Conservation (phyloP, 2,888 invertebrate species). For the Bombylius major region DNA sequence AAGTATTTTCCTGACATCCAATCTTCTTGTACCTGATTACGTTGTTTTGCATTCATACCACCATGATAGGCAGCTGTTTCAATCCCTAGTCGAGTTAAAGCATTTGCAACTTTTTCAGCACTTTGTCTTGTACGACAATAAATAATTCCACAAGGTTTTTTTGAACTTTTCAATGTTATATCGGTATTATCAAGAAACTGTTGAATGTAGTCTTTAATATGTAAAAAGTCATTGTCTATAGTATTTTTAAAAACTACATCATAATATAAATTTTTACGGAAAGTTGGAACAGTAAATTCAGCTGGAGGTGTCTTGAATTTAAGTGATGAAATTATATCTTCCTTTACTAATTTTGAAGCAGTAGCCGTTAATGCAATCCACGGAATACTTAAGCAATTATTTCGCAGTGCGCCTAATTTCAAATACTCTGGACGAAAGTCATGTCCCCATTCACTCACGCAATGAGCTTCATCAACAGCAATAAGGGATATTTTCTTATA, state of each 20-base stretch:
- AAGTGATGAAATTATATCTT: conserved; percentile 69
- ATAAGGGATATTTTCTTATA: conserved; percentile 74
- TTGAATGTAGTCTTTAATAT: conserved; percentile 62
- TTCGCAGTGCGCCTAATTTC: conserved; percentile 61
- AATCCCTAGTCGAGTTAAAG: conserved; percentile 60
- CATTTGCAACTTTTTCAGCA: conserved; percentile 70
- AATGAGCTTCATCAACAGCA: conserved; percentile 95
- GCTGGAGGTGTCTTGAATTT: conserved; percentile 52
- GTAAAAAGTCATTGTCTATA: conserved; percentile 65
- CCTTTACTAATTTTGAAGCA: conserved; percentile 64
- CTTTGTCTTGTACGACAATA: conserved; percentile 90
- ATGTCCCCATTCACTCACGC: conserved; percentile 98
- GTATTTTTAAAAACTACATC: conserved; percentile 84
- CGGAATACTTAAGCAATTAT: conserved; percentile 52
- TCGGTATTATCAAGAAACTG: background rate
- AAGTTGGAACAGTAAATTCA: conserved; percentile 75
- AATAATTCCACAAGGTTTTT: conserved; percentile 68
- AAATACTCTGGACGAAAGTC: conserved; percentile 94
- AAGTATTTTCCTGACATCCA: conserved; percentile 85
- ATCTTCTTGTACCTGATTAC: conserved; percentile 70
- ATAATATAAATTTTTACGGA: conserved; percentile 86
- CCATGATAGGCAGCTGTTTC: conserved; percentile 81
- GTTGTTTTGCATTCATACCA: conserved; percentile 60
- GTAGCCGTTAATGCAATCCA: conserved; percentile 95
- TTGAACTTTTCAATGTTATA: conserved; percentile 29